Percentiles rank a stretch among this genome's conserved stretches.
Conservation (phyloP, 1,140 invertebrate species). For the Caenorhabditis inopinata region DNA sequence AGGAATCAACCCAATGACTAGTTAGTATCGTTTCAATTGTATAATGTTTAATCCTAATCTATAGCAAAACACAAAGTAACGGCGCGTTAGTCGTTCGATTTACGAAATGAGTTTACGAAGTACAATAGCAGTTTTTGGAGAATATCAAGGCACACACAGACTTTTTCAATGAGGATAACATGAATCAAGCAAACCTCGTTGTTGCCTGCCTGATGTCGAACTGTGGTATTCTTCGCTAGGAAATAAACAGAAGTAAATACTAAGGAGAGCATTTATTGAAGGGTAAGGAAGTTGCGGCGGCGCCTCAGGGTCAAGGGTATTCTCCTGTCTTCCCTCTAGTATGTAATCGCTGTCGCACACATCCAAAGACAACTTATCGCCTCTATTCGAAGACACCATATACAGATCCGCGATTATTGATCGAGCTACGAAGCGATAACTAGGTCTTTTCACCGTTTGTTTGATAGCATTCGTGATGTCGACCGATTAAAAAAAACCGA, state of each 20-base stretch:
- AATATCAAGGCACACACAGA: too few relatives aligned
- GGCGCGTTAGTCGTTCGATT: too few relatives aligned
- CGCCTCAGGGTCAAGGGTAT: slow-evolving; percentile 9
- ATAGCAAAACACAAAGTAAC: too few relatives aligned
- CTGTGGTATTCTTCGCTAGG: background rate
- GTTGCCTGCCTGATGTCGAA: too few relatives aligned
- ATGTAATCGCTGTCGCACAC: background rate
- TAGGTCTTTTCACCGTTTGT: background rate
- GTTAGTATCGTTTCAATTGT: too few relatives aligned
- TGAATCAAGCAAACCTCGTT: too few relatives aligned
- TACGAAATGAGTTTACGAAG: too few relatives aligned
- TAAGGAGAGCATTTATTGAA: slow-evolving; percentile 10
- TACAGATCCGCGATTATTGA: background rate
- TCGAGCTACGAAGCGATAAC: background rate
- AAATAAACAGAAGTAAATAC: background rate
- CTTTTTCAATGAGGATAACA: too few relatives aligned
- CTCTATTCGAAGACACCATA: background rate
- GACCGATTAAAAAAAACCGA: background rate
- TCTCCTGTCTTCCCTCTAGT: background rate
- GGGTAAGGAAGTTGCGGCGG: background rate
- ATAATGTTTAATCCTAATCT: too few relatives aligned
- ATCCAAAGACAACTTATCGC: slow-evolving; percentile 13
- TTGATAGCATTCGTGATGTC: background rate
- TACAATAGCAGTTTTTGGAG: too few relatives aligned
- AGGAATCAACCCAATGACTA: background rate